Evolutionary conservation across 1,140 invertebrate genomes (phyloP).

Genomic region (Formica exsecta): DNA sequence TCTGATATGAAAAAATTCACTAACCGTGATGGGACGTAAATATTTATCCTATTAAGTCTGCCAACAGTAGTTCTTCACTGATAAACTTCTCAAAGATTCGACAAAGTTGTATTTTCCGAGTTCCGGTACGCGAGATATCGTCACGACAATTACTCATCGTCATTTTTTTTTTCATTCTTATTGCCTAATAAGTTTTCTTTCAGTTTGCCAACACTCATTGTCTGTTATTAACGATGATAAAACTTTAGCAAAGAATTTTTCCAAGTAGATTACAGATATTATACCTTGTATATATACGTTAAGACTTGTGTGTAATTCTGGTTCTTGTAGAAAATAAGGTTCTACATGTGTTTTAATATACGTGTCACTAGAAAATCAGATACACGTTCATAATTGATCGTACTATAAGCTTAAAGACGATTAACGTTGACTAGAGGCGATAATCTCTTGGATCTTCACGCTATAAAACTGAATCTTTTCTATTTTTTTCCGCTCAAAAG

Average conservation of each 20-base stretch:
- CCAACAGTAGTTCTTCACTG: constrained; percentile 59
- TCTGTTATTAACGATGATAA: constrained; percentile 41
- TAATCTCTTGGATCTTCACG: constrained; percentile 69
- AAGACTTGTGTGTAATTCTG: constrained; percentile 40
- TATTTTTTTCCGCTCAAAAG: constrained; percentile 33
- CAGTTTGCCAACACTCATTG: constrained; percentile 2
- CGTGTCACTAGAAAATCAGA: constrained; percentile 45
- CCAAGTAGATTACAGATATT: constrained; percentile 56
- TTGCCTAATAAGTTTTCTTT: constrained; percentile 65
- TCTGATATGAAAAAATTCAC: constrained; percentile 74
- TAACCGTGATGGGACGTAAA: constrained; percentile 73
- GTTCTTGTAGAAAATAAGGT: constrained; percentile 62
- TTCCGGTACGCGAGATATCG: constrained; percentile 44
- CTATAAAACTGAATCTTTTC: constrained; percentile 65
- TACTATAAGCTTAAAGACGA: constrained; percentile 65
- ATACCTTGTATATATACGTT: constrained; percentile 41
- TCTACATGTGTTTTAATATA: constrained; percentile 42
- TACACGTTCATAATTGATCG: constrained; percentile 54
- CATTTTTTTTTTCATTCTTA: constrained; percentile 66
- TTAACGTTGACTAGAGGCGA: constrained; percentile 73
- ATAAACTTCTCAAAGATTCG: constrained; percentile 59
- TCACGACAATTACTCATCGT: constrained; percentile 11
- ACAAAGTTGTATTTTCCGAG: constrained; percentile 45
- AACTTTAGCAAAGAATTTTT: constrained; percentile 65
- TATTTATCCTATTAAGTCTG: constrained; percentile 69